Evolutionary conservation across 2,888 invertebrate species (phyloP).

Genomic region (Drosophila prostipennis): DNA sequence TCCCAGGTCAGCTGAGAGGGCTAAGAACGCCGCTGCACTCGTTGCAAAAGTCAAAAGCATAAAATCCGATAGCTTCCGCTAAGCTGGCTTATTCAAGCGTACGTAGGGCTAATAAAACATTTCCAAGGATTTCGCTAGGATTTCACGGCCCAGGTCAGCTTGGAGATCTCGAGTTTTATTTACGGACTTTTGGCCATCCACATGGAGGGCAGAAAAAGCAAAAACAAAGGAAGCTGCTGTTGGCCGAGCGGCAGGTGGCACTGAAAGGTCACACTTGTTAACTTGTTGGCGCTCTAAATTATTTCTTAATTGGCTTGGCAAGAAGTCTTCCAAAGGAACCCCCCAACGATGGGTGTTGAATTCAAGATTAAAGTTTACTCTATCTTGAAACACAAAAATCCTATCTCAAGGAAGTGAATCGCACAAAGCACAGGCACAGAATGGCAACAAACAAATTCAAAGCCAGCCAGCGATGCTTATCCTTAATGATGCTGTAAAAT

Average conservation of each 20-base stretch:
- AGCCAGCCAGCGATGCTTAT: slow-evolving; percentile 81
- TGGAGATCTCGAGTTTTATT: slow-evolving; percentile 47
- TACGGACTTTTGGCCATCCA: slow-evolving; percentile 45
- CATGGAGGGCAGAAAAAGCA: slow-evolving; percentile 3
- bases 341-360: slow-evolving; percentile 17
- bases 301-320: slow-evolving; percentile 73
- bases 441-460: slow-evolving; percentile 77
- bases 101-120: slow-evolving; percentile 80
- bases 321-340: slow-evolving; percentile 19
- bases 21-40: slow-evolving; percentile 23
- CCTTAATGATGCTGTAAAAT: slow-evolving; percentile 82
- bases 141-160: slow-evolving; percentile 55
- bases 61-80: slow-evolving; percentile 82
- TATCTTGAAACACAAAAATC: slow-evolving; percentile 20
- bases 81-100: slow-evolving; percentile 80
- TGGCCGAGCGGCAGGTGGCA: slow-evolving; percentile 22
- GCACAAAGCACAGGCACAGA: slow-evolving; percentile 58
- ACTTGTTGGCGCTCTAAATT: slow-evolving; percentile 62
- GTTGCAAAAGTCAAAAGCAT: slow-evolving; percentile 79
- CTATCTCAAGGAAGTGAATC: slow-evolving; percentile 65
- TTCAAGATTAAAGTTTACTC: slow-evolving; percentile 42
- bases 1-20: slow-evolving; percentile 39
- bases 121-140: slow-evolving; percentile 78
- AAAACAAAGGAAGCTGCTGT: too few relatives aligned
- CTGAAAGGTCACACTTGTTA: slow-evolving; percentile 51